Evolutionary conservation across 2,888 invertebrate species (phyloP).

Genomic region (Lasioglossum villosulum): DNA sequence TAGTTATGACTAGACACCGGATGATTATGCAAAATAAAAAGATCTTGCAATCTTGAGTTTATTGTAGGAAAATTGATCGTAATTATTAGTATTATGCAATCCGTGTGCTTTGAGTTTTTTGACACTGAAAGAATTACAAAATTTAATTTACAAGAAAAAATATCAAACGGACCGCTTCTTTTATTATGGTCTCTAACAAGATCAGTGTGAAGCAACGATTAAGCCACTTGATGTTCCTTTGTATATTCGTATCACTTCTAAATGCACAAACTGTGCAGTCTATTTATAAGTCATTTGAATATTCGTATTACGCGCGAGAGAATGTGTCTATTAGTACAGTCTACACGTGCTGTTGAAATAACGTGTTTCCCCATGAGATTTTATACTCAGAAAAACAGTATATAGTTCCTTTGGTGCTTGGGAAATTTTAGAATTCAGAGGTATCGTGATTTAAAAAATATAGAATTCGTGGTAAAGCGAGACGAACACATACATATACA

Average conservation of each 20-base stretch:
- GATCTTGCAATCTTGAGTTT: too few relatives aligned
- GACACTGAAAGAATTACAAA: neutral
- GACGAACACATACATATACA: too few relatives aligned
- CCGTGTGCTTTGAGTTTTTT: neutral
- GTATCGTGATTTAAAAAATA: neutral
- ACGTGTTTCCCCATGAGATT: neutral
- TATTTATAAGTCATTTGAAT: neutral
- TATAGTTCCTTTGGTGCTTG: neutral
- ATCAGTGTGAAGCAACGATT: neutral
- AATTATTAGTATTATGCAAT: neutral
- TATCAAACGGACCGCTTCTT: neutral
- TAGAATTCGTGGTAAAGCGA: too few relatives aligned
- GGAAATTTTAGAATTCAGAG: neutral
- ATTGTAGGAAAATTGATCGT: too few relatives aligned
- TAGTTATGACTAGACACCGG: too few relatives aligned
- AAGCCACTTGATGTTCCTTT: neutral
- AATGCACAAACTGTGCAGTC: neutral
- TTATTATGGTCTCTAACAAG: neutral
- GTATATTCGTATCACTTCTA: neutral
- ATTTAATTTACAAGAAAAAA: neutral
- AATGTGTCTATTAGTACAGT: neutral
- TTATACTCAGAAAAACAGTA: neutral
- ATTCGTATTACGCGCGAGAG: neutral
- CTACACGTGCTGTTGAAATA: neutral
- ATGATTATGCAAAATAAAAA: too few relatives aligned